Conservation (phyloP, 2,113 vertebrate genomes). For the Guaruba guarouba region DNA sequence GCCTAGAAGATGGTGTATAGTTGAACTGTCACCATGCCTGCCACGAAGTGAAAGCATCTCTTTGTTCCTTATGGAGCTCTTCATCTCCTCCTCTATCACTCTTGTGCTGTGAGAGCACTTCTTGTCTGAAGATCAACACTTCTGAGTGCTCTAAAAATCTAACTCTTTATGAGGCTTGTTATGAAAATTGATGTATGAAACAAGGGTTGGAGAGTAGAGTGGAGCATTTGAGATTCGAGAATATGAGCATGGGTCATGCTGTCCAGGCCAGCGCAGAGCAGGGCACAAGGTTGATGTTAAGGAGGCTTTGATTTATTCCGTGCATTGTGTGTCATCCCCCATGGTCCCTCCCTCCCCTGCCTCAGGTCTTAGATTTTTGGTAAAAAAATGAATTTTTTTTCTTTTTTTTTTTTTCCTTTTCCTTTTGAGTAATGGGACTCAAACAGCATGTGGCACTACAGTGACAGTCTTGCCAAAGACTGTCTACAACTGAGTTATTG, state of each 20-base stretch:
- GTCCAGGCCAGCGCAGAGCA: not conserved
- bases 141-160: conserved; percentile 26
- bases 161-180: conserved; percentile 48
- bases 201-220: not conserved
- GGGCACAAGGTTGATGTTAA: not conserved
- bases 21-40: not conserved
- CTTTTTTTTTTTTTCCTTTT: not conserved
- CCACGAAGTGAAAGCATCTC: not conserved
- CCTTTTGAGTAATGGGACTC: conserved; percentile 27
- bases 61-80: not conserved
- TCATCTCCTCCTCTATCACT: not conserved
- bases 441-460: conserved; percentile 34
- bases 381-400: not conserved
- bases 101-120: conserved; percentile 32
- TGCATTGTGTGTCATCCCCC: not conserved
- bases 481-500: conserved; percentile 41
- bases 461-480: conserved; percentile 25
- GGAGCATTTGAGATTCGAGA: not conserved
- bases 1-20: not conserved
- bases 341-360: rapidly evolving
- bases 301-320: not conserved
- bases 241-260: not conserved
- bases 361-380: not conserved
- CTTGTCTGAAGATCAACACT: conserved; percentile 51
- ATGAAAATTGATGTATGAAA: conserved; percentile 47